These are phyloP conservation scores for Ariopsis seemanni DNA, from an alignment of 2,113 vertebrate species.

Conservation along the genomic window DNA sequence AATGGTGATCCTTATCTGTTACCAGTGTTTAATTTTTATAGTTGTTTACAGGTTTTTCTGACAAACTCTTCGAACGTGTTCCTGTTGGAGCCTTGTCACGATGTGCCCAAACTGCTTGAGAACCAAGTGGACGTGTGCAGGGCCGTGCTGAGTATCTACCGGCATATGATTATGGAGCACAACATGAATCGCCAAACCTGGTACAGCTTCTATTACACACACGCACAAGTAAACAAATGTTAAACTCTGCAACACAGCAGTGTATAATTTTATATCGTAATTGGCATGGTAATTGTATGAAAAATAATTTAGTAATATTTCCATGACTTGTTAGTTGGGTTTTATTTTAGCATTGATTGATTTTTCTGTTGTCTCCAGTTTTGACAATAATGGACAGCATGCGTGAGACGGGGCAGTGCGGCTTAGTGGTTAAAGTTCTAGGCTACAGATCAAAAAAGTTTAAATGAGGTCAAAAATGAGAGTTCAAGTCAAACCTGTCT, in stretches of 20 bases:
- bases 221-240: neutral
- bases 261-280: neutral
- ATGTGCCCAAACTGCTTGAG: constrained; percentile 88
- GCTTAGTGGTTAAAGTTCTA: too few species aligned
- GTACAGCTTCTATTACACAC: constrained; percentile 63
- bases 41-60: constrained; percentile 85
- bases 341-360: too few species aligned
- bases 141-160: constrained; percentile 90
- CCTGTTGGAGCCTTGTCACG: constrained; percentile 89
- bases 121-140: constrained; percentile 96
- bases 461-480: too few species aligned
- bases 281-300: neutral
- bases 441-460: too few species aligned
- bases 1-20: neutral
- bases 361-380: too few species aligned
- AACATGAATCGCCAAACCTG: constrained; percentile 91
- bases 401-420: too few species aligned
- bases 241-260: neutral
- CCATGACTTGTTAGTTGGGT: too few species aligned
- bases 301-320: too few species aligned
- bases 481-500: too few species aligned
- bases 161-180: constrained; percentile 97
- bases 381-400: too few species aligned
- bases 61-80: constrained; percentile 96
- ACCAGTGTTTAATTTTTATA: neutral